Conservation (phyloP, 2,113 vertebrate genomes). For the Tachysurus vachellii region DNA sequence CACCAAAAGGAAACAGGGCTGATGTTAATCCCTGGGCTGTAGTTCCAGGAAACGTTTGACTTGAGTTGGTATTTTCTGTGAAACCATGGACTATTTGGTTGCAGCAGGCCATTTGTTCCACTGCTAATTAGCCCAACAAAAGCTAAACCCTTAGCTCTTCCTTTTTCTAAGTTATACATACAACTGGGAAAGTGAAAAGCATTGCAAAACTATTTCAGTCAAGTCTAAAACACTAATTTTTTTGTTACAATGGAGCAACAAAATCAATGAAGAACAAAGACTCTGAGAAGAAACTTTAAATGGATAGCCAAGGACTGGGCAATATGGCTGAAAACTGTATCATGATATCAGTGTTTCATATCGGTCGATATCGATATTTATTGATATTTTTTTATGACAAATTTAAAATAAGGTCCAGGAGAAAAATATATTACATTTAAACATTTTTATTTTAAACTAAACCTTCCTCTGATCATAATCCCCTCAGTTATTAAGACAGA, state of each 20-base stretch:
- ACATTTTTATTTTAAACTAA: no score
- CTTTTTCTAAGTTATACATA: neutral
- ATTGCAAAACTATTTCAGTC: neutral
- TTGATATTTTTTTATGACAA: no score
- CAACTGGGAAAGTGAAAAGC: neutral
- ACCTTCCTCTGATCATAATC: no score
- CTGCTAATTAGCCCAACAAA: neutral
- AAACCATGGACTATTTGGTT: neutral
- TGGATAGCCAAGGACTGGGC: no score
- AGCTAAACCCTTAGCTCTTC: neutral
- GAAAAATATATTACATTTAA: no score
- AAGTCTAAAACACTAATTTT: neutral
- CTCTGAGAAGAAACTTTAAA: neutral
- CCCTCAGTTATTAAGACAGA: no score
- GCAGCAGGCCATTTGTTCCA: neutral
- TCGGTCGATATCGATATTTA: no score
- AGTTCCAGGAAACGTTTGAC: conserved; percentile 9
- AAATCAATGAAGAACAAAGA: neutral
- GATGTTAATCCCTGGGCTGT: neutral
- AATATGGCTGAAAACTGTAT: no score
- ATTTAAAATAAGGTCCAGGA: no score
- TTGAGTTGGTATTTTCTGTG: neutral
- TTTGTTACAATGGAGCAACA: neutral
- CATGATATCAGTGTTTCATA: no score
- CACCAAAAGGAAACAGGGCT: neutral